Evolutionary conservation across 2,797 vertebrate genomes (phyloP), one percentile per base, ranked within the genome.

Genomic region (Cryptoblepharus egeriae): DNA sequence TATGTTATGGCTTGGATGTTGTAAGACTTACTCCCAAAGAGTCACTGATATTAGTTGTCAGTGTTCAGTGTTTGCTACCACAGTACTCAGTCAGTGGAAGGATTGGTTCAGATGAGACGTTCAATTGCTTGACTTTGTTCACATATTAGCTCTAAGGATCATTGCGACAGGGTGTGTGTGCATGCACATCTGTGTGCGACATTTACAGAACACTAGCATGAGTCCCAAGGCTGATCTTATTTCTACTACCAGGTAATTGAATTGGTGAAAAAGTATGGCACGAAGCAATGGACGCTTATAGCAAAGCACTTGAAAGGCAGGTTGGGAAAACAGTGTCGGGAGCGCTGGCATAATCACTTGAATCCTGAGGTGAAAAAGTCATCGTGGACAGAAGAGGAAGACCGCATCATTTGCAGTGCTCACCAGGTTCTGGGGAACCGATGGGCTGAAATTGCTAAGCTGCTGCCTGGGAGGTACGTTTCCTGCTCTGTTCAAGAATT

Each of bases 261-360:
- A 82, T 95, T 99, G 87, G 99, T 99, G 57, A 97, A 97, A 90
- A 97, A 95, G 39, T 98, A 99, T 0, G 99, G 98, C 87, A 98
- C 98, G 84, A 99, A 99, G 57, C 98, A 99, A 85, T 99, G 98
- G 98, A 98, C 98, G 0, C 90, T 97, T 85, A 98, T 99, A 22
- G 98, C 99, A 83, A 99, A 98, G 87, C 98, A 99, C 88, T 95
- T 99, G 87, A 99, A 98, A 81, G 99, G 99, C 71, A 94, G 98
- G 1, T 92, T 99, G 74, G 99, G 99, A 30, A 99, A 99, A 93
- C 98, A 99, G 95, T 99, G 99, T 71, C 94, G 99, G 11, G 98
- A 99, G 9, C 98, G 98, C 80, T 99, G 99, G 99, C 98, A 99
- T 87, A 99, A 99, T 94, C 99, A 99, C 92, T 97, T 99, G 83